Percentiles rank a stretch among this genome's conserved stretches.
Conservation (phyloP, 2,888 invertebrate genomes). For the Parelbella ahira region DNA sequence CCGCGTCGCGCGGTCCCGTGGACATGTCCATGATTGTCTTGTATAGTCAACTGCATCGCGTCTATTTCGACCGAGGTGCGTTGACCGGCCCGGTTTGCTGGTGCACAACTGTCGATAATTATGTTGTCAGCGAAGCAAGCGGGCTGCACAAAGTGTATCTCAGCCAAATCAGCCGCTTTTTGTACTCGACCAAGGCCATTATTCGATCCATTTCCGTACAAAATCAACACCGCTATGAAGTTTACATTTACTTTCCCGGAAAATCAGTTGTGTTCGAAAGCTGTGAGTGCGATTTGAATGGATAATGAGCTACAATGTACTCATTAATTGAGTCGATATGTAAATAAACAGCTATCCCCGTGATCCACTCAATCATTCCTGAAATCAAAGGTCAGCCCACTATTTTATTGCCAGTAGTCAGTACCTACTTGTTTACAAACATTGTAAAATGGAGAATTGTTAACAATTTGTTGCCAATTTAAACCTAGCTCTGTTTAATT, state of each 20-base stretch:
- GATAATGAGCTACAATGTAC: constrained; percentile 66
- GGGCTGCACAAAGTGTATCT: constrained; percentile 67
- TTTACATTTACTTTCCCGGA: constrained; percentile 66
- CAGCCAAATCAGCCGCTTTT: constrained; percentile 73
- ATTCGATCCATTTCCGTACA: constrained; percentile 68
- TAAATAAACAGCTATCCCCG: constrained; percentile 60
- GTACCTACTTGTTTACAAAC: constrained; percentile 53
- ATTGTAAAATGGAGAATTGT: constrained; percentile 35
- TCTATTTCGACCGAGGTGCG: constrained; percentile 52
- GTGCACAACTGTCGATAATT: constrained; percentile 61
- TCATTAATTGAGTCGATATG: constrained; percentile 73
- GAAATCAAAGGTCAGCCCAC: constrained; percentile 55
- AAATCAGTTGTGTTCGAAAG: constrained; percentile 68
- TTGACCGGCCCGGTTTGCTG: constrained; percentile 57
- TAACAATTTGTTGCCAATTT: constrained; percentile 38
- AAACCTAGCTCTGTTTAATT: constrained; percentile 34
- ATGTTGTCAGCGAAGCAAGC: constrained; percentile 73
- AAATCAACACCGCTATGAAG: constrained; percentile 76
- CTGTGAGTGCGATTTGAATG: constrained; percentile 71
- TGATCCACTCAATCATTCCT: constrained; percentile 54
- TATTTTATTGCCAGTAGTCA: constrained; percentile 53
- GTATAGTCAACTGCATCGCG: constrained; percentile 29
- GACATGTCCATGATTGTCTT: constrained; percentile 12
- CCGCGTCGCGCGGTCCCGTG: constrained; percentile 11
- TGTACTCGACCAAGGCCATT: constrained; percentile 73